Evolutionary conservation across 2,797 vertebrate genomes (phyloP).

Genomic region (Alfaro cultratus): DNA sequence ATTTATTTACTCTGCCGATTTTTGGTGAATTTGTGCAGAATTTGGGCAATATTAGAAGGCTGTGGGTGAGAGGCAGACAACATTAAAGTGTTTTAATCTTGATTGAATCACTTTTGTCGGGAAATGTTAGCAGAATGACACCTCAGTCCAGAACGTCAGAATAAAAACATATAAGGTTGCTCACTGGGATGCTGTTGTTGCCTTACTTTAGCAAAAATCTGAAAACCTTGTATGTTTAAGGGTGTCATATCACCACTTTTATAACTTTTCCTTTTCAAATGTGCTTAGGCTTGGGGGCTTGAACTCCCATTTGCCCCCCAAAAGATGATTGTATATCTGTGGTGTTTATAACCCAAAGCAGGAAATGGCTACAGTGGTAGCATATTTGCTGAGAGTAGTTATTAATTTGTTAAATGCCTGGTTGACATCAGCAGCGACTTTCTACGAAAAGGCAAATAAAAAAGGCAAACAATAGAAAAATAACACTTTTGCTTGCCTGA

Average conservation of each 20-base stretch:
- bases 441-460: neutral
- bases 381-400: neutral
- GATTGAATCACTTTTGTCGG: neutral
- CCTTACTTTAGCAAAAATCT: slow-evolving; percentile 4
- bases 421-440: neutral
- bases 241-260: neutral
- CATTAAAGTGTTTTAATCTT: neutral
- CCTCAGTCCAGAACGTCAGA: neutral
- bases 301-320: neutral
- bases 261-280: neutral
- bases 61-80: too few species aligned
- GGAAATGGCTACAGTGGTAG: neutral
- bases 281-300: neutral
- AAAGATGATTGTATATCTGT: neutral
- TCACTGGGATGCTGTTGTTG: slow-evolving; percentile 1
- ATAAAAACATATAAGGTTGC: neutral
- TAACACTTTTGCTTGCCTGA: neutral
- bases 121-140: neutral
- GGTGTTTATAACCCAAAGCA: neutral
- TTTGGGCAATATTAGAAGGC: neutral
- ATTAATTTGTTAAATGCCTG: neutral
- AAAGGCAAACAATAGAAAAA: neutral
- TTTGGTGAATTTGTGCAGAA: too few species aligned
- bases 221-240: neutral
- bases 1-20: neutral